Conservation (phyloP, 2,797 vertebrate genomes). For the Caiman crocodilus region DNA sequence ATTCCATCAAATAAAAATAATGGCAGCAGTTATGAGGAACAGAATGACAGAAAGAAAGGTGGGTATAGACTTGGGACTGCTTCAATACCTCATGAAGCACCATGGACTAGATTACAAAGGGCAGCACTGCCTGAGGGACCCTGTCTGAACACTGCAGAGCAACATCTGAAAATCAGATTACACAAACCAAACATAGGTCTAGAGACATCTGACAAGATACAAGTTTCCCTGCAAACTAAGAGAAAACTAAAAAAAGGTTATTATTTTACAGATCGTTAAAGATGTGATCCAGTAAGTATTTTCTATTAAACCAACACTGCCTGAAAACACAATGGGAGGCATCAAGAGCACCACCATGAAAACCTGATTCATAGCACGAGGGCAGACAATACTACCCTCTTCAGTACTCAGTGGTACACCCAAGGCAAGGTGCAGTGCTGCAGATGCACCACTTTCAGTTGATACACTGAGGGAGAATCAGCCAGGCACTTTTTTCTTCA, state of each 20-base stretch:
- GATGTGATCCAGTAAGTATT: background rate
- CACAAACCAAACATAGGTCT: background rate
- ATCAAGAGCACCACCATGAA: slow-evolving; percentile 10
- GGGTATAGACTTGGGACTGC: background rate
- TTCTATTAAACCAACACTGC: background rate
- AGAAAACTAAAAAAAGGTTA: slow-evolving; percentile 17
- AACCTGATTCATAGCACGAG: background rate
- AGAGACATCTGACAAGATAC: background rate
- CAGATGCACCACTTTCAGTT: too few relatives aligned
- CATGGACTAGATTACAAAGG: background rate
- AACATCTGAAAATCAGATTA: background rate
- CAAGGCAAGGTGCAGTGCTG: too few relatives aligned
- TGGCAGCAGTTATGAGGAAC: background rate
- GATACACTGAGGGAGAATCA: too few relatives aligned
- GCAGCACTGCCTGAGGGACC: background rate
- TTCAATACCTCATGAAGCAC: background rate
- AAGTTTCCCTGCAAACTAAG: background rate
- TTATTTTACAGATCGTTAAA: background rate
- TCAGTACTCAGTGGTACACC: too few relatives aligned
- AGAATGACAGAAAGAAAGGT: background rate
- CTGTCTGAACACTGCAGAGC: background rate
- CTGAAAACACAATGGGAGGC: background rate
- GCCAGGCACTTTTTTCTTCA: too few relatives aligned
- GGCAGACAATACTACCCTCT: too few relatives aligned
- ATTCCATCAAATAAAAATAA: slow-evolving; percentile 34